phyloP scores from a whole-genome alignment of 2,797 vertebrate species.

The Pseudochromis fuscus region DNA sequence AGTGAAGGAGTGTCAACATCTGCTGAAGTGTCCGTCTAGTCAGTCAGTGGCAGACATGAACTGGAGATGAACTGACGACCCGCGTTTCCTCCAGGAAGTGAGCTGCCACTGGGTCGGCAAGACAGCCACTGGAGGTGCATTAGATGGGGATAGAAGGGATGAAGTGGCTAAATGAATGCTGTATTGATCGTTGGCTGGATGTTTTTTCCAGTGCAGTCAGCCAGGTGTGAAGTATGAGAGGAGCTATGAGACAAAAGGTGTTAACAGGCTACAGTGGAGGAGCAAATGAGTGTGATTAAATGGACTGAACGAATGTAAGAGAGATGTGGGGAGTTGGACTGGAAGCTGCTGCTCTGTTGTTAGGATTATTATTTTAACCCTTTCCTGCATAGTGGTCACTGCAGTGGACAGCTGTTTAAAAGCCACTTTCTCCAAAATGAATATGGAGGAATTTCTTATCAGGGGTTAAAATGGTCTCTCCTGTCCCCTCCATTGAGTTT shows the following conservation, averaged over 20 bases:
- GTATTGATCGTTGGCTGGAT: constrained; percentile 35
- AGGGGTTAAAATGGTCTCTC: too few species aligned
- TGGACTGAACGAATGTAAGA: neutral
- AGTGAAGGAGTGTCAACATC: constrained; percentile 12
- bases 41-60: constrained; percentile 28
- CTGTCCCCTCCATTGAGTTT: too few species aligned
- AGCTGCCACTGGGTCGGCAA: constrained; percentile 13
- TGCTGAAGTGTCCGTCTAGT: constrained; percentile 35
- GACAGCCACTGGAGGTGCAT: constrained; percentile 33
- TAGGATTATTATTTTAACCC: too few species aligned
- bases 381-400: too few species aligned
- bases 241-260: constrained; percentile 27
- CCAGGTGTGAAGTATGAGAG: constrained; percentile 34
- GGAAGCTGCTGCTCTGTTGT: neutral
- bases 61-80: constrained; percentile 34
- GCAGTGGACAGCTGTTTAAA: too few species aligned
- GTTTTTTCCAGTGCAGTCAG: constrained; percentile 34
- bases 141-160: constrained; percentile 20
- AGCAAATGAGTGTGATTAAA: constrained; percentile 4
- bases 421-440: too few species aligned
- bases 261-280: constrained; percentile 7
- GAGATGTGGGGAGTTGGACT: neutral
- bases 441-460: too few species aligned
- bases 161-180: constrained; percentile 23
- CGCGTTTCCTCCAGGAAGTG: constrained; percentile 25